Evolutionary conservation across 2,888 invertebrate species (phyloP).

Genomic region (Tyria jacobaeae): DNA sequence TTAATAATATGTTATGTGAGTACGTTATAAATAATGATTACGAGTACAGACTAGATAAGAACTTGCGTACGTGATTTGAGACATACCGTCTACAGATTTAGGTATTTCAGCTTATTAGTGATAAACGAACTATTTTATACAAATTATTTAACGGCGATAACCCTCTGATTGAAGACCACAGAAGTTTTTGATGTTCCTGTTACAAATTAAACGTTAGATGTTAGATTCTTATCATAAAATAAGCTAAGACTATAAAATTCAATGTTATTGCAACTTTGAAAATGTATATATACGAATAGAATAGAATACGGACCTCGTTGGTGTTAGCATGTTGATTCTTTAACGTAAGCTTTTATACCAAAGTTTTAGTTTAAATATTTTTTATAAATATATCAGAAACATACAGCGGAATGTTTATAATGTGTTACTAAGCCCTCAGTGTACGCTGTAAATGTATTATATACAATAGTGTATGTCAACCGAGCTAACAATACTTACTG

Average conservation of each 20-base stretch:
- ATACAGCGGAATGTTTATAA: not conserved
- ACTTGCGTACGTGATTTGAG: slow-evolving; percentile 77
- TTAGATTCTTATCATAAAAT: not conserved
- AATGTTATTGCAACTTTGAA: not conserved
- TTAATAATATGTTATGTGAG: slow-evolving; percentile 15
- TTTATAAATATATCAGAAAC: not conserved
- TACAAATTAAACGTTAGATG: not conserved
- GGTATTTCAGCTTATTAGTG: not conserved
- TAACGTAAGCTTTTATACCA: not conserved
- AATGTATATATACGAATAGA: not conserved
- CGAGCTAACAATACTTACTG: no score
- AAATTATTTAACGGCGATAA: slow-evolving; percentile 13
- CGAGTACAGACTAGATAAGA: slow-evolving; percentile 64
- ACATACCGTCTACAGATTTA: slow-evolving; percentile 13
- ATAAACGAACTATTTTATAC: slow-evolving; percentile 4
- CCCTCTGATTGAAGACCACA: not conserved
- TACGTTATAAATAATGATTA: slow-evolving; percentile 51
- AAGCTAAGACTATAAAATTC: not conserved
- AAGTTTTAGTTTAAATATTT: not conserved
- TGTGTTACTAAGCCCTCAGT: no score
- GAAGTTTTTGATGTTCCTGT: not conserved
- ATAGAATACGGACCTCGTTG: no score
- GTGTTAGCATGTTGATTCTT: not conserved
- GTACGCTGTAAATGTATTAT: no score
- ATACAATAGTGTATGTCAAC: no score